These are phyloP conservation scores for Alethe diademata DNA, from an alignment of 2,113 vertebrate genomes.

Conservation along the genomic window DNA sequence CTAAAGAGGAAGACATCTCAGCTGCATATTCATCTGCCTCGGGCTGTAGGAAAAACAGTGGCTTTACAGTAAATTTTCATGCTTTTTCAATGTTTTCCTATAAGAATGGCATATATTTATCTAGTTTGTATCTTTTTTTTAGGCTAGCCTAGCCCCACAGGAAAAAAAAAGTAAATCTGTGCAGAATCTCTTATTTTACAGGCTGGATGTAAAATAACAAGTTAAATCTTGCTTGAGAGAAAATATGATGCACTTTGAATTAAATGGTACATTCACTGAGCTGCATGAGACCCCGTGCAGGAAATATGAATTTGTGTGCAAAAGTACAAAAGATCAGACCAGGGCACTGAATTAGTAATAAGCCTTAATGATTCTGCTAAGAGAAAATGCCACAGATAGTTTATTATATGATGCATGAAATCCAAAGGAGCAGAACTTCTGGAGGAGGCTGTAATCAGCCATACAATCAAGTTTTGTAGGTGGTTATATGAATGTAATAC, in stretches of 20 bases:
- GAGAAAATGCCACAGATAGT: constrained; percentile 31
- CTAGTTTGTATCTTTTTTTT: background rate
- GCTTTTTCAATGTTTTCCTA: background rate
- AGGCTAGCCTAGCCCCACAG: background rate
- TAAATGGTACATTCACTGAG: background rate
- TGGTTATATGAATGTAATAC: constrained; percentile 1
- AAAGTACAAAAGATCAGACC: constrained; percentile 20
- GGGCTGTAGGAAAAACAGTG: background rate
- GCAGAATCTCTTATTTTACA: background rate
- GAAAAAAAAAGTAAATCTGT: background rate
- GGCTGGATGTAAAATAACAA: background rate
- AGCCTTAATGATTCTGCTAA: constrained; percentile 23
- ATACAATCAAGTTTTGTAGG: background rate
- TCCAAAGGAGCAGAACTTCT: constrained; percentile 41
- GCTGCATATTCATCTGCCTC: background rate
- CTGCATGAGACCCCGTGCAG: background rate
- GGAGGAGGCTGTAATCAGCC: background rate
- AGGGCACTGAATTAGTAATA: constrained; percentile 37
- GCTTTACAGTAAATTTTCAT: background rate
- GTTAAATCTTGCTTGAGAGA: background rate
- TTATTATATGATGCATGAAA: constrained; percentile 43
- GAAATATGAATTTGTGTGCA: background rate
- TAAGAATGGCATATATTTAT: background rate
- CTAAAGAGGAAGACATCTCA: background rate
- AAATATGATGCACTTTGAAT: background rate